phyloP scores from a whole-genome alignment of 2,888 invertebrate species.

The Drosophila paucipuncta region DNA sequence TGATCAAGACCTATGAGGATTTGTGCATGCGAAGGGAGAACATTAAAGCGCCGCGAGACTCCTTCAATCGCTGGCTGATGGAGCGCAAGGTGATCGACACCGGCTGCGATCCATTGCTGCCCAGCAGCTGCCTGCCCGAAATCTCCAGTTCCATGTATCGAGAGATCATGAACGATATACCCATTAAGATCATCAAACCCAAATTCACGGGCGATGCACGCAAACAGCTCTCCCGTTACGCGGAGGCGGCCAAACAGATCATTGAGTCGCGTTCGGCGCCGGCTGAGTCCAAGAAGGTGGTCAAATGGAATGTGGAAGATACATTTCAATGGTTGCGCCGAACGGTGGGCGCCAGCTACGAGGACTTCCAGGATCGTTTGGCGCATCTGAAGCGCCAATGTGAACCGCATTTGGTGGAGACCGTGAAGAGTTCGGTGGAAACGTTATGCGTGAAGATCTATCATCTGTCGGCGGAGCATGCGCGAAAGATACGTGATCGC shows the following conservation, averaged over 20 bases:
- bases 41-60: conserved; percentile 98
- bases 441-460: conserved; percentile 97
- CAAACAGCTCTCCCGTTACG: conserved; percentile 96
- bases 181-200: conserved; percentile 97
- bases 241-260: conserved; percentile 98
- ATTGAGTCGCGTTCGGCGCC: conserved; percentile 97
- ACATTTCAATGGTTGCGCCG: conserved; percentile 97
- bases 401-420: conserved; percentile 97
- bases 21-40: conserved; percentile 96
- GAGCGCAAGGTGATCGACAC: conserved; percentile 96
- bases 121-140: conserved; percentile 96
- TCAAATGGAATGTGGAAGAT: conserved; percentile 99
- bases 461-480: conserved; percentile 95
- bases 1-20: conserved; percentile 96
- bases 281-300: conserved; percentile 97
- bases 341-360: conserved; percentile 96
- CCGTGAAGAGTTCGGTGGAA: conserved; percentile 97
- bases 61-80: conserved; percentile 98
- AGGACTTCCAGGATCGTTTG: conserved; percentile 92
- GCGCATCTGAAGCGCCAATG: conserved; percentile 97
- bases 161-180: conserved; percentile 99
- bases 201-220: conserved; percentile 98
- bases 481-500: conserved; percentile 95
- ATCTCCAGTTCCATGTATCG: conserved; percentile 97
- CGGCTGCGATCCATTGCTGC: conserved; percentile 95